phyloP scores from a whole-genome alignment of 2,888 invertebrate species.

The Acanthosepion pharaonis region DNA sequence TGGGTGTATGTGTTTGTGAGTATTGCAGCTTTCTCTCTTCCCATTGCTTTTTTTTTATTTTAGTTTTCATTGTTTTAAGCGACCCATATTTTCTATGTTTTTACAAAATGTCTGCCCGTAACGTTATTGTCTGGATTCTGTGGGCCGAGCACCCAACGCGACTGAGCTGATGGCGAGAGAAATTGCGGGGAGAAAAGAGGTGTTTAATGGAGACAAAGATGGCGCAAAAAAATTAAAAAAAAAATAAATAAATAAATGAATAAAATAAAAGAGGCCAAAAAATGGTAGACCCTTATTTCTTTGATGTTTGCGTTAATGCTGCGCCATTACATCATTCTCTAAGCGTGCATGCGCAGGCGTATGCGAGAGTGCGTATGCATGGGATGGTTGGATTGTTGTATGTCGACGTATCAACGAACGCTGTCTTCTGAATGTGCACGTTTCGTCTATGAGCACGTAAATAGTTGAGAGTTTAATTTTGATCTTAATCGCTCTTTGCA shows the following conservation, averaged over 20 bases:
- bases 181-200: background rate
- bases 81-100: background rate
- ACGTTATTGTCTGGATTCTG: conserved; percentile 33
- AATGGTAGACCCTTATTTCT: conserved; percentile 14
- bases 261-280: background rate
- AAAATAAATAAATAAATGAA: background rate
- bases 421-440: background rate
- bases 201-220: conserved; percentile 33
- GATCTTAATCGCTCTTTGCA: too few species aligned
- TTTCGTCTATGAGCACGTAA: background rate
- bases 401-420: background rate
- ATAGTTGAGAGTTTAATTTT: background rate
- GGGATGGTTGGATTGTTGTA: background rate
- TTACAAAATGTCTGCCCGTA: background rate
- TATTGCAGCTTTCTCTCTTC: background rate
- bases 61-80: background rate
- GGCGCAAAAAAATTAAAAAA: background rate
- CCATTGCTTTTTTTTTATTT: background rate
- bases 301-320: background rate
- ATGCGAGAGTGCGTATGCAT: background rate
- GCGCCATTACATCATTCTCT: background rate
- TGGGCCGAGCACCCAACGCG: background rate
- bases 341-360: background rate
- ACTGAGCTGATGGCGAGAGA: background rate
- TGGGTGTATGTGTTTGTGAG: background rate